Conservation (phyloP, 2,888 invertebrate genomes). For the Cantharis lateralis region DNA sequence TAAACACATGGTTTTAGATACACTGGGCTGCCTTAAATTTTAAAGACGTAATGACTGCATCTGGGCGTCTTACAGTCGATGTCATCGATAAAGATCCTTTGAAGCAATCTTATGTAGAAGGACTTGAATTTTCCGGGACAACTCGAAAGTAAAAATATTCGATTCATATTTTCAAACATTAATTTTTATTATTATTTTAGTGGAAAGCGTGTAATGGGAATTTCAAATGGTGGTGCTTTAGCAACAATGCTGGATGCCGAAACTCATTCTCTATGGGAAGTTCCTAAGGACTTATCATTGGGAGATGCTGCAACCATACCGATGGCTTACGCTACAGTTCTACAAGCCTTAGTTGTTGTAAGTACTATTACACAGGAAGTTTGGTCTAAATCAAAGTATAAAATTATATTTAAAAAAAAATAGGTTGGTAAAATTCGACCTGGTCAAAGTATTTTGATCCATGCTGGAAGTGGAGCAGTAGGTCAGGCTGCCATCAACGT, state of each 20-base stretch:
- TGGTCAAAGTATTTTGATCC: slow-evolving; percentile 59
- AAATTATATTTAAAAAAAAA: neutral
- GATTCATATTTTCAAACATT: neutral
- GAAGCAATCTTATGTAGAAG: slow-evolving; percentile 68
- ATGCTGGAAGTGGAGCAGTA: slow-evolving; percentile 71
- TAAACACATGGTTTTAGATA: slow-evolving; percentile 58
- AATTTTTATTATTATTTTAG: slow-evolving; percentile 74
- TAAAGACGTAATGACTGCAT: slow-evolving; percentile 92
- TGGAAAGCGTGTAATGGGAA: slow-evolving; percentile 52
- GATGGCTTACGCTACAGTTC: slow-evolving; percentile 61
- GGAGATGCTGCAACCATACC: slow-evolving; percentile 66
- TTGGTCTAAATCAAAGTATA: neutral
- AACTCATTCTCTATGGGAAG: slow-evolving; percentile 54
- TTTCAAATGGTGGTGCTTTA: slow-evolving; percentile 59
- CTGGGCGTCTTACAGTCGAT: slow-evolving; percentile 85
- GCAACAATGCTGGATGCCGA: slow-evolving; percentile 61
- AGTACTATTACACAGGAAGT: neutral
- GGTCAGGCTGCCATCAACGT: slow-evolving; percentile 78
- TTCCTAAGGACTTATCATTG: slow-evolving; percentile 61
- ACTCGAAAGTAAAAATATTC: neutral
- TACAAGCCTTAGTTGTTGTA: slow-evolving; percentile 42
- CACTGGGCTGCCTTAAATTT: slow-evolving; percentile 88
- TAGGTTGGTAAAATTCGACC: slow-evolving; percentile 36
- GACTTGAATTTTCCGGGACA: slow-evolving; percentile 70
- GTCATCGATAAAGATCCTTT: slow-evolving; percentile 69